Conservation (phyloP, 1,140 invertebrate genomes). For the Zophobas atratus region DNA sequence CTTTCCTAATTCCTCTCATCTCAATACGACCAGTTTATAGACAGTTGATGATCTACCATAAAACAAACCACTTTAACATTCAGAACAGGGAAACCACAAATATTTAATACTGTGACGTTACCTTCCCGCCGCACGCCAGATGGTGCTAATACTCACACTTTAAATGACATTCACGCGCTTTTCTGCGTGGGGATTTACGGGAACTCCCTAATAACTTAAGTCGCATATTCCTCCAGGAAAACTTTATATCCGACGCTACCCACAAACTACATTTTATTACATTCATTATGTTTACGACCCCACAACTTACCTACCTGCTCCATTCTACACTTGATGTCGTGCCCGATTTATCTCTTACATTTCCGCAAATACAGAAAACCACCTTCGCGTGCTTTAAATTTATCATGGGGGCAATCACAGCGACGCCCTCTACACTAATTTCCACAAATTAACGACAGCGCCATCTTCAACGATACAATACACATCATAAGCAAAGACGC, state of each 20-base stretch:
- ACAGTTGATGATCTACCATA: conserved; percentile 40
- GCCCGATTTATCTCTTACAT: conserved; percentile 1
- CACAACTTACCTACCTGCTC: conserved; percentile 23
- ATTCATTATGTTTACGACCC: conserved; percentile 39
- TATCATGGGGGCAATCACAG: background rate
- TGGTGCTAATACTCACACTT: conserved; percentile 29
- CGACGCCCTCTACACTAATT: background rate
- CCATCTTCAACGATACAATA: background rate
- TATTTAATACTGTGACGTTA: conserved; percentile 38
- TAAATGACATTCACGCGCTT: conserved; percentile 38
- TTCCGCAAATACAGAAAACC: conserved; percentile 2
- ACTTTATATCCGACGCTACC: conserved; percentile 36
- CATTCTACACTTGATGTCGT: conserved; percentile 1
- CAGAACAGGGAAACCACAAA: conserved; percentile 35
- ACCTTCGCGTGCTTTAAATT: conserved; percentile 5
- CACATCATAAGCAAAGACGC: too few species aligned
- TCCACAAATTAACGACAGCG: background rate
- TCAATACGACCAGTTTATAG: conserved; percentile 43
- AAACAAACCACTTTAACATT: conserved; percentile 34
- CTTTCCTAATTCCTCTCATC: conserved; percentile 21
- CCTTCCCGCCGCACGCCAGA: conserved; percentile 17
- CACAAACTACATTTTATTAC: conserved; percentile 39
- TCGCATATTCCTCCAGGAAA: conserved; percentile 33
- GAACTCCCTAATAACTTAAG: conserved; percentile 37
- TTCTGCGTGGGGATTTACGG: conserved; percentile 33